Conservation (phyloP, 2,797 vertebrate species). For the Tympanoctomys barrerae region DNA sequence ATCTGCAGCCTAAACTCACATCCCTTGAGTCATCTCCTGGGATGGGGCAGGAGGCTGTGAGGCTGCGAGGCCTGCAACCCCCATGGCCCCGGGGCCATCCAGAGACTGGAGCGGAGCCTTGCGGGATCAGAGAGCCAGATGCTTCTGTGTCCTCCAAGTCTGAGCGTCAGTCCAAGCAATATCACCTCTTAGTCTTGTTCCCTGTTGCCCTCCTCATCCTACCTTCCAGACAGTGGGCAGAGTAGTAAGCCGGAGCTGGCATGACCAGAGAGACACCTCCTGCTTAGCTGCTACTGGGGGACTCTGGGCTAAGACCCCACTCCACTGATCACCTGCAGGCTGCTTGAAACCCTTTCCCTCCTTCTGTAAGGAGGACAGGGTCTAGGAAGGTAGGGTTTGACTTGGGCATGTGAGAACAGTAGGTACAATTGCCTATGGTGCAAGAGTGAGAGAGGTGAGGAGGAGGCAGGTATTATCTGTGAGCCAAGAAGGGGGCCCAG, state of each 20-base stretch:
- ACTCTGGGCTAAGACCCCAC: background rate
- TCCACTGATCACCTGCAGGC: background rate
- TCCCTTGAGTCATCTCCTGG: background rate
- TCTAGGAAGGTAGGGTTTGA: background rate
- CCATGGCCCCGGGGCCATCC: background rate
- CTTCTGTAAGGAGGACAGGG: background rate
- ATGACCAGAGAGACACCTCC: background rate
- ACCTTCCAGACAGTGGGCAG: background rate
- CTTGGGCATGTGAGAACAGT: background rate
- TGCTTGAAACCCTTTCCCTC: background rate
- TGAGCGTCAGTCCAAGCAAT: background rate
- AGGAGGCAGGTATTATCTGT: accelerated
- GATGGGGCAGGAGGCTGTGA: background rate
- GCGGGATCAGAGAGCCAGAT: background rate
- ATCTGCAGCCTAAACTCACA: background rate
- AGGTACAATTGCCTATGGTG: background rate
- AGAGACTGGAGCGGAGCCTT: background rate
- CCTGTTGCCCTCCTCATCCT: background rate
- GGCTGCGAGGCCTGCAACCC: background rate
- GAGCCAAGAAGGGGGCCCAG: background rate
- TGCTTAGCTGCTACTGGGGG: background rate
- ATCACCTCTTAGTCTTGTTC: background rate
- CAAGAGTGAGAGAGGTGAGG: background rate
- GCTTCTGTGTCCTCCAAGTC: background rate
- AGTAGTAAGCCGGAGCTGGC: background rate